phyloP scores from a whole-genome alignment of 35 echinoderm and acorn worm genomes.

The Apostichopus californicus region DNA sequence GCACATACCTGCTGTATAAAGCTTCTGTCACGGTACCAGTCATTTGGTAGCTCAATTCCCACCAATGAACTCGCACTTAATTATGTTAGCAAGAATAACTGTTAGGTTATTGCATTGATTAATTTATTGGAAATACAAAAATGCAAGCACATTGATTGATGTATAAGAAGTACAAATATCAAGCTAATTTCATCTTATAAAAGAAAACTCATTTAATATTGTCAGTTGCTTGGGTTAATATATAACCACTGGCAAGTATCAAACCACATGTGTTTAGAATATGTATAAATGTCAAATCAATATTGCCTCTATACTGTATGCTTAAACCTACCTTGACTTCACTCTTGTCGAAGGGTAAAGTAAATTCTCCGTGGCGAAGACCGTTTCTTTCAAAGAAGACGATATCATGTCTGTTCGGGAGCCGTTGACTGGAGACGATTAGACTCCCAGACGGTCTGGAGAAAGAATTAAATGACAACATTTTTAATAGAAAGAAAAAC shows the following conservation, averaged over 20 bases:
- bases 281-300: background rate
- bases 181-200: no score
- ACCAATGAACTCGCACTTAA: no score
- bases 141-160: background rate
- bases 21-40: no score
- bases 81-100: background rate
- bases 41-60: no score
- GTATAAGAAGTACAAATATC: no score
- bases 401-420: slow-evolving; percentile 81
- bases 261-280: background rate
- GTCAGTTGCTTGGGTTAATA: no score
- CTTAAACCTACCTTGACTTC: slow-evolving; percentile 72
- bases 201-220: no score
- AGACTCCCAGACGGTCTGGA: slow-evolving; percentile 92
- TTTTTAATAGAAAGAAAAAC: no score
- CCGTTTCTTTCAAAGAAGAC: slow-evolving; percentile 99
- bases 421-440: slow-evolving; percentile 75
- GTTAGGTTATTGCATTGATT: no score
- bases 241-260: no score
- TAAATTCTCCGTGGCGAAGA: slow-evolving; percentile 91
- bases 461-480: background rate
- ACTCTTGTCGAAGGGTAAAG: slow-evolving; percentile 73
- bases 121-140: no score
- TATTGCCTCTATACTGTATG: background rate
- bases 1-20: no score